Conservation (phyloP, 1,140 invertebrate species). For the Drusus annulatus region DNA sequence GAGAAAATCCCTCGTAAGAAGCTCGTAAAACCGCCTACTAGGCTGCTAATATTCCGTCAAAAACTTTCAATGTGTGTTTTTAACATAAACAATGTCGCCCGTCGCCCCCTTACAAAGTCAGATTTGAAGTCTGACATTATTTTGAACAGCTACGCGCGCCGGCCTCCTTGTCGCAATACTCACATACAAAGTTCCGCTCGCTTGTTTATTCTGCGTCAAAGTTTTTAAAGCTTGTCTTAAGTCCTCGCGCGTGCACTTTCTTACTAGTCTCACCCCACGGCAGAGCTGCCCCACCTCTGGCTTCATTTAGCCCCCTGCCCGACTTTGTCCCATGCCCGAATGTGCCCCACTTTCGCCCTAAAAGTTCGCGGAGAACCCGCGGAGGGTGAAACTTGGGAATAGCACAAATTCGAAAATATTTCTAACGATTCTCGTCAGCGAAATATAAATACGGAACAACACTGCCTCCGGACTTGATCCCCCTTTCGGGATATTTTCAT, state of each 20-base stretch:
- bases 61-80: no score
- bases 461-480: neutral
- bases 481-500: no score
- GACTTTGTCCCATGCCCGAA: no score
- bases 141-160: neutral
- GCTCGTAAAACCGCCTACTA: no score
- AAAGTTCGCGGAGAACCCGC: neutral
- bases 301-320: no score
- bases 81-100: no score
- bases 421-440: neutral
- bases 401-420: neutral
- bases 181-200: neutral
- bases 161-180: neutral
- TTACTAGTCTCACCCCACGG: neutral
- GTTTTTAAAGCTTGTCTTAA: constrained; percentile 27
- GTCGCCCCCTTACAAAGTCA: neutral
- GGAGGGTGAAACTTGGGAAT: constrained; percentile 7
- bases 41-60: no score
- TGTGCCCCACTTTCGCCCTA: neutral
- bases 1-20: no score
- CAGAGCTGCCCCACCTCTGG: no score
- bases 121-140: neutral
- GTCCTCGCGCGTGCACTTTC: constrained; percentile 23
- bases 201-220: constrained; percentile 14
- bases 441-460: neutral